Conservation (phyloP, 2,113 vertebrate genomes). For the Chionis minor region DNA sequence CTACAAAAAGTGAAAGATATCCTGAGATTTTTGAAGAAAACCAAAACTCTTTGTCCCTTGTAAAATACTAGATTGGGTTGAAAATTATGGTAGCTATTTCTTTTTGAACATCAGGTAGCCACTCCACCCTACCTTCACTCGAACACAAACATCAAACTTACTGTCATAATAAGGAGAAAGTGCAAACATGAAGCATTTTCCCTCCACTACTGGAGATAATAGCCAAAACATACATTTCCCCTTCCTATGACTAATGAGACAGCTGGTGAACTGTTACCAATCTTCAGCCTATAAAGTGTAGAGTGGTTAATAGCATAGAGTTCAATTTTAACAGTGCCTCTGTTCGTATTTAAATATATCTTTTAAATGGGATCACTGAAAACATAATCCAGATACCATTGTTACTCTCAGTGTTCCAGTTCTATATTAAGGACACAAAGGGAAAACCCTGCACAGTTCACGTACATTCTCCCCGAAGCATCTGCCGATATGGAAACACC, state of each 20-base stretch:
- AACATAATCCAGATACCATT: not conserved
- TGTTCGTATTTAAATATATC: not conserved
- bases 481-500: not conserved
- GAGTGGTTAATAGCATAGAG: not conserved
- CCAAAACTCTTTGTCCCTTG: not conserved
- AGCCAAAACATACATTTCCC: not conserved
- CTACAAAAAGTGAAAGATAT: not conserved
- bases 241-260: not conserved
- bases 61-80: not conserved
- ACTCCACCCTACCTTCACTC: not conserved
- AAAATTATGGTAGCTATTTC: not conserved
- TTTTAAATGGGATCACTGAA: not conserved
- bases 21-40: not conserved
- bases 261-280: not conserved
- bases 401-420: not conserved
- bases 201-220: not conserved
- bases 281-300: not conserved
- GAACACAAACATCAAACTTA: not conserved
- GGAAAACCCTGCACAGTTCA: not conserved
- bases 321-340: not conserved
- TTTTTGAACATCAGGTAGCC: not conserved
- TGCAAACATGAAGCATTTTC: not conserved
- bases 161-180: not conserved
- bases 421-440: not conserved
- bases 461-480: accelerated